Conservation (phyloP, 1,140 invertebrate species). For the Dendrolimus kikuchii region DNA sequence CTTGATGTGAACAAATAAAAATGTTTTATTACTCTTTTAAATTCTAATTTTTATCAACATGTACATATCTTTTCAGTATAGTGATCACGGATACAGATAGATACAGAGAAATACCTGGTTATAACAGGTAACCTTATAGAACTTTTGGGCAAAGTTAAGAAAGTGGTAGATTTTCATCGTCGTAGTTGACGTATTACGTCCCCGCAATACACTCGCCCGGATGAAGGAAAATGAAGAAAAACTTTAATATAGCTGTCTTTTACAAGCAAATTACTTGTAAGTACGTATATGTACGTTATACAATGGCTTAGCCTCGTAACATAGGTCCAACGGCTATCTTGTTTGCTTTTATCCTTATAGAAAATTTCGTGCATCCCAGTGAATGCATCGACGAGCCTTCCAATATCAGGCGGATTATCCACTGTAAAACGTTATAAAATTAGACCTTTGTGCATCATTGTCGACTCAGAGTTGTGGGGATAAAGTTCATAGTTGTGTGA, state of each 20-base stretch:
- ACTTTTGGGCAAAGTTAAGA: too few relatives aligned
- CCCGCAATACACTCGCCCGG: neutral
- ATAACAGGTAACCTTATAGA: too few relatives aligned
- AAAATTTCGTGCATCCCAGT: slow-evolving; percentile 69
- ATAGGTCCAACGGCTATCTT: slow-evolving; percentile 63
- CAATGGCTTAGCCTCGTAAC: slow-evolving; percentile 34
- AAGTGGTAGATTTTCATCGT: too few relatives aligned
- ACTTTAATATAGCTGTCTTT: slow-evolving; percentile 19
- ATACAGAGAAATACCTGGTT: neutral
- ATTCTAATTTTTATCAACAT: neutral
- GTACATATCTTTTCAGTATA: neutral
- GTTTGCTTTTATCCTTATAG: slow-evolving; percentile 72
- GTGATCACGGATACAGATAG: neutral
- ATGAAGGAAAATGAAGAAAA: neutral
- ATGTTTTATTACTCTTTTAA: slow-evolving; percentile 24
- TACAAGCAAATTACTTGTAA: slow-evolving; percentile 9
- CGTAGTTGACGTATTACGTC: too few relatives aligned
- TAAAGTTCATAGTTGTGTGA: slow-evolving; percentile 36
- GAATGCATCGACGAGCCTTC: slow-evolving; percentile 65
- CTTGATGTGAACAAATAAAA: slow-evolving; percentile 26
- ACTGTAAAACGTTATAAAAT: slow-evolving; percentile 60
- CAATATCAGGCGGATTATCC: slow-evolving; percentile 69
- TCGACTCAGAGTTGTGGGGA: slow-evolving; percentile 21
- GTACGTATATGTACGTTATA: neutral
- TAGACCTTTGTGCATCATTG: slow-evolving; percentile 25